Evolutionary conservation across 2,888 invertebrate species (phyloP).

Genomic region (Meloe dianella): DNA sequence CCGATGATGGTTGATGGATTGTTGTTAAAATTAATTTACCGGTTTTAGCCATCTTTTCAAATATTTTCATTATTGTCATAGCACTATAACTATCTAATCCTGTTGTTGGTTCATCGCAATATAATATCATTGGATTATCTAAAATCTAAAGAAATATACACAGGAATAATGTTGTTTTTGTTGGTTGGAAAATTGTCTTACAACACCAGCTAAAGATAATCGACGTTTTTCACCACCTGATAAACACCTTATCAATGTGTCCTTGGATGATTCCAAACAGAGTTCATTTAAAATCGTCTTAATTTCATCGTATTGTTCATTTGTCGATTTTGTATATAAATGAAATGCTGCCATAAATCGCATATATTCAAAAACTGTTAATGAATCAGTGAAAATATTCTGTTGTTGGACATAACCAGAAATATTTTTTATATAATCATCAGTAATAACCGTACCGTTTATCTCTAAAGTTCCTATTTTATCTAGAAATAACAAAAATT

Average conservation of each 20-base stretch:
- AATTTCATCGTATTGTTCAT: slow-evolving; percentile 54
- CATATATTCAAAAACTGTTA: slow-evolving; percentile 83
- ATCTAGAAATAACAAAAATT: slow-evolving; percentile 15
- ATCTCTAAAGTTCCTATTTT: slow-evolving; percentile 37
- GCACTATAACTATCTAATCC: slow-evolving; percentile 92
- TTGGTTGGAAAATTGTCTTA: slow-evolving; percentile 48
- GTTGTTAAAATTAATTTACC: slow-evolving; percentile 85
- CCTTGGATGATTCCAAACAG: slow-evolving; percentile 73
- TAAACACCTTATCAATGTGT: slow-evolving; percentile 75
- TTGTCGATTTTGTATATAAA: slow-evolving; percentile 67
- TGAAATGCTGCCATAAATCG: slow-evolving; percentile 83
- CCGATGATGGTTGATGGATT: slow-evolving; percentile 91
- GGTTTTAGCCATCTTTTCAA: slow-evolving; percentile 68
- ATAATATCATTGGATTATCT: slow-evolving; percentile 86
- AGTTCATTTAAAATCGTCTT: slow-evolving; percentile 67
- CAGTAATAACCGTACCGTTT: slow-evolving; percentile 64
- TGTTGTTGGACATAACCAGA: slow-evolving; percentile 88
- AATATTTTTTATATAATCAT: slow-evolving; percentile 72
- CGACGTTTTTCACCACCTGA: slow-evolving; percentile 91
- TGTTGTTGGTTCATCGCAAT: slow-evolving; percentile 94
- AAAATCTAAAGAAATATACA: slow-evolving; percentile 66
- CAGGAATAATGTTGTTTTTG: not conserved
- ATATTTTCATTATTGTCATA: slow-evolving; percentile 75
- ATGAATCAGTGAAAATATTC: slow-evolving; percentile 78
- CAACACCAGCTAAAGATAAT: slow-evolving; percentile 78